These are phyloP conservation scores for Centrocercus urophasianus DNA, from an alignment of 2,113 vertebrate species.

Conservation along the genomic window DNA sequence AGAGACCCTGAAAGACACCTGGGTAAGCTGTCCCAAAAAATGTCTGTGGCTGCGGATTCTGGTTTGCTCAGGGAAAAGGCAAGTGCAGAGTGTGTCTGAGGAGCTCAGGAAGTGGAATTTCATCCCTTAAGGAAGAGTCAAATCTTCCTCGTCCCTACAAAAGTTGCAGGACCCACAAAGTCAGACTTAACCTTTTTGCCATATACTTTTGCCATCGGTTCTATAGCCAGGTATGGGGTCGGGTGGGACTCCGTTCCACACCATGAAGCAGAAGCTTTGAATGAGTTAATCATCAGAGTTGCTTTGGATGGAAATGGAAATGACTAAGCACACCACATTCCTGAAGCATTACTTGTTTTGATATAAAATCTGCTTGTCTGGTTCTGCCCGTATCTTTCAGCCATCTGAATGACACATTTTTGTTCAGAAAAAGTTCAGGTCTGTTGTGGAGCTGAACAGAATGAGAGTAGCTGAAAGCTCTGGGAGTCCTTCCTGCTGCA, in stretches of 20 bases:
- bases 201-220: not conserved
- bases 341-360: slow-evolving; percentile 41
- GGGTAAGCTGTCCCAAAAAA: no score
- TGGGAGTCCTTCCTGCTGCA: not conserved
- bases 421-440: not conserved
- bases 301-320: not conserved
- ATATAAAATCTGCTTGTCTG: slow-evolving; percentile 1
- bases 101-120: not conserved
- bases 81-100: no score
- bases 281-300: not conserved
- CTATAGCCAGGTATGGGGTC: not conserved
- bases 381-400: not conserved
- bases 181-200: not conserved
- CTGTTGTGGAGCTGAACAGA: not conserved
- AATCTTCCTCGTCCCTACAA: not conserved
- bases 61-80: no score
- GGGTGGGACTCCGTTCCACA: not conserved
- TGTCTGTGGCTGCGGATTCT: no score
- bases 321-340: slow-evolving; percentile 20
- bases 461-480: not conserved
- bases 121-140: not conserved
- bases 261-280: not conserved
- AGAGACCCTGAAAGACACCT: no score
- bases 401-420: not conserved
- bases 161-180: not conserved